Conservation (phyloP, 2,888 invertebrate species). For the Tenthredo distinguenda region DNA sequence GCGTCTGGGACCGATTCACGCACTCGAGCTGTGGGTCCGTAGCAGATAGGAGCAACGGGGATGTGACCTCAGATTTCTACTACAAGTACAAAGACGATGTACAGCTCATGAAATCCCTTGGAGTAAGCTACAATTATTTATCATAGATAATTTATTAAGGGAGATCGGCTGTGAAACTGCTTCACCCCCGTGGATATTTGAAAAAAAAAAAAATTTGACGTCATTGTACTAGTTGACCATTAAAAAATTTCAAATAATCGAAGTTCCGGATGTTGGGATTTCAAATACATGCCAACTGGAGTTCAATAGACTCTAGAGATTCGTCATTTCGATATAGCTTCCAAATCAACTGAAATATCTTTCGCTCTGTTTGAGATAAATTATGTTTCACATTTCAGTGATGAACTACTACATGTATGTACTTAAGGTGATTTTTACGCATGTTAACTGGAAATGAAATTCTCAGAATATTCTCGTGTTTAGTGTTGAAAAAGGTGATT, state of each 20-base stretch:
- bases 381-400: neutral
- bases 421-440: neutral
- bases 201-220: conserved; percentile 80
- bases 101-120: neutral
- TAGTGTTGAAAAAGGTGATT: neutral
- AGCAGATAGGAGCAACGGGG: neutral
- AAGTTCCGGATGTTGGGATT: conserved; percentile 69
- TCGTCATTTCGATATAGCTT: neutral
- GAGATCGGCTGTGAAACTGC: neutral
- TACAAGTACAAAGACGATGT: neutral
- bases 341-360: neutral
- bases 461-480: neutral
- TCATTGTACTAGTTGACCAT: neutral
- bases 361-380: neutral
- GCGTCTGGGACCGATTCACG: neutral
- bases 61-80: neutral
- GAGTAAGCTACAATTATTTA: neutral
- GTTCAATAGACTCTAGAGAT: neutral
- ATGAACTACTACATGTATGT: neutral
- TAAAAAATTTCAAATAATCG: conserved; percentile 79
- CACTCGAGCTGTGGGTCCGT: neutral
- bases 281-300: neutral
- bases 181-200: conserved; percentile 67
- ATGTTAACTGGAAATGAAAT: neutral
- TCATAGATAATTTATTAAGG: conserved; percentile 58